These are phyloP conservation scores for Lutjanus campechanus DNA, from an alignment of 2,797 vertebrate genomes.

Conservation along the genomic window DNA sequence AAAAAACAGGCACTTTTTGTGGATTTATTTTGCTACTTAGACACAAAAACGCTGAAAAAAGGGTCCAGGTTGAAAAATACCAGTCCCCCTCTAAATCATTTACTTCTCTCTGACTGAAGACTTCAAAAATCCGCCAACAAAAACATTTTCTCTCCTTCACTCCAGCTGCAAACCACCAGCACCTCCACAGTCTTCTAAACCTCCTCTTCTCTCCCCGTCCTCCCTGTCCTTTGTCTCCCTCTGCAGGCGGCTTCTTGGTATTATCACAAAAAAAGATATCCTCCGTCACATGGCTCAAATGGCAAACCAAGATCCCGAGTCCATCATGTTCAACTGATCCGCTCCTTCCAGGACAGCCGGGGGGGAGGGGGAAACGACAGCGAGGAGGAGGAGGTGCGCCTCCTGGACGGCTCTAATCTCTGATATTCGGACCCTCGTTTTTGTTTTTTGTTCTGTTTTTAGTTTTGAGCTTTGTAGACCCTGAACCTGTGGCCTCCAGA, in stretches of 20 bases:
- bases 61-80: too few relatives aligned
- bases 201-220: neutral
- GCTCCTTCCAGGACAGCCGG: slow-evolving; percentile 77
- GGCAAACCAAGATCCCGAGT: slow-evolving; percentile 98
- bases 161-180: neutral
- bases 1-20: too few relatives aligned
- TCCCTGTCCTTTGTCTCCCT: slow-evolving; percentile 60
- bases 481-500: slow-evolving; percentile 47
- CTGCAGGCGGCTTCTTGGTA: slow-evolving; percentile 98
- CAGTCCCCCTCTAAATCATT: neutral
- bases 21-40: too few relatives aligned
- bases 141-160: slow-evolving; percentile 58
- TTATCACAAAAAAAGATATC: slow-evolving; percentile 99
- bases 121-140: slow-evolving; percentile 58
- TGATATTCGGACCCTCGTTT: slow-evolving; percentile 78
- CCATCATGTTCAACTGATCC: slow-evolving; percentile 99
- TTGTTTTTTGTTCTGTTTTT: slow-evolving; percentile 8
- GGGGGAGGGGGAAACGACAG: slow-evolving; percentile 70
- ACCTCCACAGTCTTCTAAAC: slow-evolving; percentile 42
- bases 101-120: neutral
- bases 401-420: slow-evolving; percentile 92
- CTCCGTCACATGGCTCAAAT: slow-evolving; percentile 99
- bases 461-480: slow-evolving; percentile 46
- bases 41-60: too few relatives aligned
- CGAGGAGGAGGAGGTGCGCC: slow-evolving; percentile 89